phyloP scores from a whole-genome alignment of 2,113 vertebrate genomes.

The Mirounga angustirostris region DNA sequence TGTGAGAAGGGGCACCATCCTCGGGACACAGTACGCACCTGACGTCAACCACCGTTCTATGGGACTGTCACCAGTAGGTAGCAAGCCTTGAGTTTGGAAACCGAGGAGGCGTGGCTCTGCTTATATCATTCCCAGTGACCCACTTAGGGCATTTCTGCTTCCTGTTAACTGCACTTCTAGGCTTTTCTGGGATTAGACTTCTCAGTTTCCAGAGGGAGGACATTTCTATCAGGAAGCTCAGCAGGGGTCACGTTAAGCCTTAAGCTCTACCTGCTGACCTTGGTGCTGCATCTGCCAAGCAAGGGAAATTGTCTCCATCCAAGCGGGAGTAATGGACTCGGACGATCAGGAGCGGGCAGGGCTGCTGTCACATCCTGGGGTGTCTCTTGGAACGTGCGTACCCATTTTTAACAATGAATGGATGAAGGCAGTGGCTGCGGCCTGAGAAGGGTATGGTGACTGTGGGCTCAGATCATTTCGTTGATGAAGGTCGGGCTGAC shows the following conservation, averaged over 20 bases:
- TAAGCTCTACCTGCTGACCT: neutral
- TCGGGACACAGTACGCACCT: neutral
- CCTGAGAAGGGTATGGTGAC: neutral
- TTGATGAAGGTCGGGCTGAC: neutral
- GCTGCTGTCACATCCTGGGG: neutral
- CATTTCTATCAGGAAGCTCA: neutral
- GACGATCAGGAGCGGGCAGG: neutral
- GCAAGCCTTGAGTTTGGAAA: neutral
- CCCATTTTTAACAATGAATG: neutral
- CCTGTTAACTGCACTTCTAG: neutral
- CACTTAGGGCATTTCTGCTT: neutral
- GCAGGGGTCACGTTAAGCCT: neutral
- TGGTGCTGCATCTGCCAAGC: neutral
- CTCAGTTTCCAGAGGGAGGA: conserved; percentile 25
- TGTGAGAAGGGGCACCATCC: neutral
- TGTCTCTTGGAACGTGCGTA: neutral
- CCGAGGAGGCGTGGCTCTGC: neutral
- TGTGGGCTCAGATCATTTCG: neutral
- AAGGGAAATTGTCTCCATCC: neutral
- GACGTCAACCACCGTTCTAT: neutral
- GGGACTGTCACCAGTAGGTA: neutral
- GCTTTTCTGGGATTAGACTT: neutral
- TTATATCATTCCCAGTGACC: neutral
- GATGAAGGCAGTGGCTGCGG: neutral
- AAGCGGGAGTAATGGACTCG: neutral